These are phyloP conservation scores for Lasioglossum villosulum DNA, from an alignment of 2,888 invertebrate genomes.

Conservation along the genomic window DNA sequence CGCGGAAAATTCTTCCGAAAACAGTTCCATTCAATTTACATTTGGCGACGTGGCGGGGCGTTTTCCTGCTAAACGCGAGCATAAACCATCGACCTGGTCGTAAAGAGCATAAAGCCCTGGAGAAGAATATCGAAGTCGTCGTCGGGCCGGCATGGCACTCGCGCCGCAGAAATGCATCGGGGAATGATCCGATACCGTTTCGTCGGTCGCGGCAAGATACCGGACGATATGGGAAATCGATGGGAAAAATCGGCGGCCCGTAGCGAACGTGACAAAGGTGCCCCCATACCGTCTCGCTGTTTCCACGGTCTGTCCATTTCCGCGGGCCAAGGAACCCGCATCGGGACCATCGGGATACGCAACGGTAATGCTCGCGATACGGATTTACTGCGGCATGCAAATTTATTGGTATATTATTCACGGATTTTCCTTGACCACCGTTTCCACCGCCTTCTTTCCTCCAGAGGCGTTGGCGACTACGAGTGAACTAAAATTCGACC, in stretches of 20 bases:
- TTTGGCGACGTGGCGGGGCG: background rate
- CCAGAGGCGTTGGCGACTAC: background rate
- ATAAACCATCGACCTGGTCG: background rate
- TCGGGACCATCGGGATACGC: background rate
- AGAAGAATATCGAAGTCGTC: slow-evolving; percentile 2
- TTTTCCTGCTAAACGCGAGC: background rate
- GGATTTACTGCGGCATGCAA: slow-evolving; percentile 77
- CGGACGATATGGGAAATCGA: background rate
- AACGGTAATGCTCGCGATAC: slow-evolving; percentile 30
- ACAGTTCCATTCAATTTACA: slow-evolving; percentile 2
- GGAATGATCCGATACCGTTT: background rate
- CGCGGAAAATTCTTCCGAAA: background rate
- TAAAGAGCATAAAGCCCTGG: background rate
- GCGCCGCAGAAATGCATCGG: background rate
- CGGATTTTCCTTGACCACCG: slow-evolving; percentile 24
- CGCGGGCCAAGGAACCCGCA: background rate
- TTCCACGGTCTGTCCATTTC: background rate
- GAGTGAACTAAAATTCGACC: background rate
- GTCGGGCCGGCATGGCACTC: background rate
- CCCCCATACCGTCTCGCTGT: background rate
- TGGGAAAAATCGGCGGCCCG: background rate
- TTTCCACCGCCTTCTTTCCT: background rate
- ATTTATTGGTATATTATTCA: slow-evolving; percentile 79
- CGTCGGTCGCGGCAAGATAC: background rate
- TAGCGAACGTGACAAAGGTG: background rate